A percentile compares a stretch with the other conserved stretches of the same genome.
These are phyloP conservation scores for Stigmatopora argus DNA, from an alignment of 2,113 vertebrate species.

Conservation along the genomic window DNA sequence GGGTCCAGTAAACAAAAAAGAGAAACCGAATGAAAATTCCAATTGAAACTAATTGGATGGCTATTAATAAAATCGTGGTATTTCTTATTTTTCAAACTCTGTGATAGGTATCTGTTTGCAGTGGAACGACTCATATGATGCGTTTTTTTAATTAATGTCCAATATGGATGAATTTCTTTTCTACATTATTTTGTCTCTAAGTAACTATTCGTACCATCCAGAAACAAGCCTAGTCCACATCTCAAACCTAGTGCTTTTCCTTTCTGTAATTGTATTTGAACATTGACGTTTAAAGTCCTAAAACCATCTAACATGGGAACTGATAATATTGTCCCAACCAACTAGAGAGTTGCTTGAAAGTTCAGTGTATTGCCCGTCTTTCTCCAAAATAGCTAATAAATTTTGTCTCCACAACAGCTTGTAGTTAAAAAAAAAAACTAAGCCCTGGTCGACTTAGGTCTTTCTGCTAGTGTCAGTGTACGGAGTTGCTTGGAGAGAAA, in stretches of 20 bases:
- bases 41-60: background rate
- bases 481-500: slow-evolving; percentile 23
- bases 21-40: background rate
- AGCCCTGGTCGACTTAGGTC: slow-evolving; percentile 31
- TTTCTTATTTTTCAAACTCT: too few relatives aligned
- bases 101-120: too few relatives aligned
- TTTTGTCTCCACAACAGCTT: slow-evolving; percentile 5
- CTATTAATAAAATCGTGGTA: background rate
- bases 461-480: slow-evolving; percentile 40
- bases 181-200: background rate
- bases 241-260: background rate
- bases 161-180: background rate
- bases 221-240: background rate
- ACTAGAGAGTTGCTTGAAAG: background rate
- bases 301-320: background rate
- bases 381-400: background rate
- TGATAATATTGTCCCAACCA: background rate
- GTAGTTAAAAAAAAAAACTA: slow-evolving; percentile 14
- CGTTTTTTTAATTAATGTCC: background rate
- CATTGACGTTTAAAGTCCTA: background rate
- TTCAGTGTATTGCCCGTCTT: background rate
- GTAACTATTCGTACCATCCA: background rate
- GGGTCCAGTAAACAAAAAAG: background rate
- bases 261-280: background rate
- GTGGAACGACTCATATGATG: background rate